These are phyloP conservation scores for Semaprochilodus insignis DNA, from an alignment of 2,797 vertebrate genomes.

Conservation along the genomic window DNA sequence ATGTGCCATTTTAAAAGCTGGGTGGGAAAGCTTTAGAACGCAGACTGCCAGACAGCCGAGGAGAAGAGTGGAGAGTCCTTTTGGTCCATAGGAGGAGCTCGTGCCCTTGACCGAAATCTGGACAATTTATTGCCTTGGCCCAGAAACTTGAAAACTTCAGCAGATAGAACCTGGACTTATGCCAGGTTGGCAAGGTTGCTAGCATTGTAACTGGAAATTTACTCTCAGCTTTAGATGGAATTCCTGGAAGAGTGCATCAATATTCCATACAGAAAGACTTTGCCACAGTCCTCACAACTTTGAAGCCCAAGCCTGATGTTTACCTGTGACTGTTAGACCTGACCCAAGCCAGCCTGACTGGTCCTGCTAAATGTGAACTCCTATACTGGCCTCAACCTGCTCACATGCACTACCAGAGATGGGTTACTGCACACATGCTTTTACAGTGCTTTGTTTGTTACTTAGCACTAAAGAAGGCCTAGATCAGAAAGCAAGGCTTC, in stretches of 20 bases:
- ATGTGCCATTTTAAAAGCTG: constrained; percentile 58
- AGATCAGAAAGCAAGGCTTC: too few relatives aligned
- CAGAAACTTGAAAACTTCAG: constrained; percentile 33
- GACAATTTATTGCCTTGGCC: constrained; percentile 49
- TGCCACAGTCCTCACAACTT: neutral
- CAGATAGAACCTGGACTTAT: neutral
- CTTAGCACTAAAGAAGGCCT: too few relatives aligned
- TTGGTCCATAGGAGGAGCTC: constrained; percentile 22
- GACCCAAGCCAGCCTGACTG: too few relatives aligned
- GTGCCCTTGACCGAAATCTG: constrained; percentile 39
- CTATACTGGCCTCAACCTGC: too few relatives aligned
- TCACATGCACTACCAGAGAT: too few relatives aligned
- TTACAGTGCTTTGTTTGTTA: too few relatives aligned
- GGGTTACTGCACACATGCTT: too few relatives aligned
- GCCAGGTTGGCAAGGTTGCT: neutral
- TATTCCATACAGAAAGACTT: neutral
- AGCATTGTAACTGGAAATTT: constrained; percentile 15
- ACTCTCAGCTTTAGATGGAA: constrained; percentile 18
- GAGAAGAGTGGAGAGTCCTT: constrained; percentile 12
- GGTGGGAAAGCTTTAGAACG: constrained; percentile 50
- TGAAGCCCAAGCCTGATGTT: too few relatives aligned
- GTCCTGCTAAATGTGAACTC: too few relatives aligned
- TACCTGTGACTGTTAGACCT: too few relatives aligned
- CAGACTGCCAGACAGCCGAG: constrained; percentile 46
- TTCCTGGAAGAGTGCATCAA: constrained; percentile 12